phyloP scores from a whole-genome alignment of 2,888 invertebrate genomes.

The Disparrhopalites patrizii region DNA sequence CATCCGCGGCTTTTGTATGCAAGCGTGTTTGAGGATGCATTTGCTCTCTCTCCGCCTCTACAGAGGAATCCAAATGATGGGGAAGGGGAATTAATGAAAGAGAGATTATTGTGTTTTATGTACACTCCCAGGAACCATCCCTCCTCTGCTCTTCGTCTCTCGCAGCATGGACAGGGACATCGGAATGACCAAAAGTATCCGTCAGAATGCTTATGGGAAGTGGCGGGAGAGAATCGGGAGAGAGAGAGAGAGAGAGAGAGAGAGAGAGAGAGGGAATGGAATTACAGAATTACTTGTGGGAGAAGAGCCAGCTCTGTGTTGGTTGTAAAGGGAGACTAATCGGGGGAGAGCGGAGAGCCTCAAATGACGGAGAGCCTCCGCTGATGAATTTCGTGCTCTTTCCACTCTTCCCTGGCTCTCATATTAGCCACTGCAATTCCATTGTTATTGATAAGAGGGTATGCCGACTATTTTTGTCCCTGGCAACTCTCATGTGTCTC shows the following conservation, averaged over 20 bases:
- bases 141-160: too few relatives aligned
- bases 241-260: not conserved
- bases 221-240: too few relatives aligned
- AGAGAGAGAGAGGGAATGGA: not conserved
- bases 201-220: too few relatives aligned
- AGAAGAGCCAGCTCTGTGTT: too few relatives aligned
- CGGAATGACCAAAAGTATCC: too few relatives aligned
- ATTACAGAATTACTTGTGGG: not conserved
- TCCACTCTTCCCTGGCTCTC: constrained; percentile 25
- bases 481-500: not conserved
- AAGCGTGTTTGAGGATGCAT: too few relatives aligned
- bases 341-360: not conserved
- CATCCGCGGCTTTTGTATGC: too few relatives aligned
- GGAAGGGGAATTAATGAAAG: constrained; percentile 39
- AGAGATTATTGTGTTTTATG: constrained; percentile 37
- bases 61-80: too few relatives aligned
- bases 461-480: constrained; percentile 6
- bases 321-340: too few relatives aligned
- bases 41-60: too few relatives aligned
- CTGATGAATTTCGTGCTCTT: constrained; percentile 39
- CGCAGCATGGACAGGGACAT: too few relatives aligned
- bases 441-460: constrained; percentile 23
- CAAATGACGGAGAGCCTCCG: not conserved
- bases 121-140: too few relatives aligned
- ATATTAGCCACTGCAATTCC: constrained; percentile 20